phyloP scores from a whole-genome alignment of 2,888 invertebrate genomes.

The Artemia sinica region DNA sequence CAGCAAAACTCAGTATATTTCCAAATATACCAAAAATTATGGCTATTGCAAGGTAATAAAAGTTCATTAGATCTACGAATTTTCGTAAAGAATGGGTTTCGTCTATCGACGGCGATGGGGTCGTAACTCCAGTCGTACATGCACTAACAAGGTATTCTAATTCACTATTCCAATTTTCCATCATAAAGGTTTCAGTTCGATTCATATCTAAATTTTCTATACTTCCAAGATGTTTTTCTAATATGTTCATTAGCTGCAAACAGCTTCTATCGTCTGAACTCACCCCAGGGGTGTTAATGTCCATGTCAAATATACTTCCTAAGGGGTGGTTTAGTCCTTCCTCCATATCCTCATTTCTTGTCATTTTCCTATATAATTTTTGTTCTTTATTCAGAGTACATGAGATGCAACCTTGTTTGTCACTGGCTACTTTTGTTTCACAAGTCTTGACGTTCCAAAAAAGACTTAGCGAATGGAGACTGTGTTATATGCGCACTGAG shows the following conservation, averaged over 20 bases:
- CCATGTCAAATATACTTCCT: no score
- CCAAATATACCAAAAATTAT: conserved; percentile 43
- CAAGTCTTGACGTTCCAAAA: no score
- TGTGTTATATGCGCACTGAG: no score
- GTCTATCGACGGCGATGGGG: conserved; percentile 18
- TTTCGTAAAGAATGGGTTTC: conserved; percentile 27
- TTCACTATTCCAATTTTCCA: conserved; percentile 1
- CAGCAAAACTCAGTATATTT: conserved; percentile 41
- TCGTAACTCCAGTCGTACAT: background rate
- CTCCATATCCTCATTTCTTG: no score
- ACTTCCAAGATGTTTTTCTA: conserved; percentile 5
- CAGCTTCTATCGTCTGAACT: conserved; percentile 1
- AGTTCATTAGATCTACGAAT: conserved; percentile 36
- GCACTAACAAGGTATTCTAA: conserved; percentile 6
- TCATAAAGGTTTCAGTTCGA: background rate
- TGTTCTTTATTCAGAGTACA: no score
- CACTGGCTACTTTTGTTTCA: no score
- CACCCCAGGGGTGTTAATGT: background rate
- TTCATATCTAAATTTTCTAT: conserved; percentile 1
- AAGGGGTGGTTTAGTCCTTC: no score
- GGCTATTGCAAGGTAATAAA: conserved; percentile 43
- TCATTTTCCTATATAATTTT: no score
- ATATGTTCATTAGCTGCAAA: background rate
- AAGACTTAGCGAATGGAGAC: no score
- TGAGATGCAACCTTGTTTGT: no score